Evolutionary conservation across 2,888 invertebrate genomes (phyloP), one percentile per base, ranked within the genome.

Genomic region (Drosophila quinaria): DNA sequence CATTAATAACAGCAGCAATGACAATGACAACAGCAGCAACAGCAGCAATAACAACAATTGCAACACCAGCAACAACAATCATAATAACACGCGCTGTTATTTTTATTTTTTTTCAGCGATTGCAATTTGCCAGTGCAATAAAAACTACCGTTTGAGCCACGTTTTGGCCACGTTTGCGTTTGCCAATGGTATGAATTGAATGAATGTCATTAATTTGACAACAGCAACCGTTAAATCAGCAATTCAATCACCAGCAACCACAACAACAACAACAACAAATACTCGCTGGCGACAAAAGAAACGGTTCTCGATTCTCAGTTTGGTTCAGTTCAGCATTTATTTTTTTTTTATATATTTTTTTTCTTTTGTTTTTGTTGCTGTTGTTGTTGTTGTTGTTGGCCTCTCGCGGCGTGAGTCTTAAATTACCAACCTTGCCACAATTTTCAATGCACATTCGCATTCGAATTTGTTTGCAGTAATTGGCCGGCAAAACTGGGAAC

Each of bases 191-290:
- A 68, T 78, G 78, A 76, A 89, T 81, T 89, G 90, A 91, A 90
- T 90, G 90, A 90, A 91, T 91, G 90, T 84, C 91, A 91, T 91
- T 90, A 90, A 91, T 90, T 90, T 91, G 90, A 90, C 86, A 89
- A 87, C 89, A 85, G 86, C 78, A 87, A 87, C 82, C 88, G 86
- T 87, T 87, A 87, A 87, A 88, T 89, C 86, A 87, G 88, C 88
- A 89, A 89, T 88, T 89, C 86, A 85, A 87, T 85, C 90, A 89
- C 85, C 70, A 61, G 10, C 59, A 62, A 52, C 50, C 58, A 19
- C 51, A 61, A 41, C 61, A 59, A 44, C 55, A 60, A 54, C 51
- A 56, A 33, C 49, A 55, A 49, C 59, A 59, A 49, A 15, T 37
- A 49, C n/a, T 22, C 29, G 39, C 39, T 50, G 59, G 88, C 78